Evolutionary conservation across 2,888 invertebrate species (phyloP).

Genomic region (Mythimna lalbum): DNA sequence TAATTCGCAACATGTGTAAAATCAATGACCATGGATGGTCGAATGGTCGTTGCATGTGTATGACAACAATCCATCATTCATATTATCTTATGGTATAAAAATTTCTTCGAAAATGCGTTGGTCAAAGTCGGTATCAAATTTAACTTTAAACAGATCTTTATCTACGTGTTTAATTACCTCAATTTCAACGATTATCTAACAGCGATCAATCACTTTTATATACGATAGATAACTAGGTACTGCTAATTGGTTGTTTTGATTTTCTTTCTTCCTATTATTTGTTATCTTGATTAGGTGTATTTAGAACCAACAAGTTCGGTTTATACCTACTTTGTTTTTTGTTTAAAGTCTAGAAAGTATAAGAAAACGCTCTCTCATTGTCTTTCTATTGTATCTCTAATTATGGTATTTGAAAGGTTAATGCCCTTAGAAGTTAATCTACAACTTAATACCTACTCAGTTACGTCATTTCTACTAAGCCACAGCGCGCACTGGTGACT

Average conservation of each 20-base stretch:
- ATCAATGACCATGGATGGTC: background rate
- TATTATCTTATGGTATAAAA: background rate
- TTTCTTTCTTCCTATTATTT: constrained; percentile 7
- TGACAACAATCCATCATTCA: background rate
- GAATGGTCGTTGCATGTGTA: background rate
- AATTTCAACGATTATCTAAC: constrained; percentile 11
- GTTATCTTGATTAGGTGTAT: constrained; percentile 7
- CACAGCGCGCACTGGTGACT: too few species aligned
- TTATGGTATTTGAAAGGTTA: too few species aligned
- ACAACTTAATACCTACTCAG: background rate
- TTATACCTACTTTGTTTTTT: background rate
- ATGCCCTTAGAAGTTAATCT: background rate
- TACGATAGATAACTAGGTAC: background rate
- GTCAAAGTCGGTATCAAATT: background rate
- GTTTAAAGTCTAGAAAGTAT: too few species aligned
- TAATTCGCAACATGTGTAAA: constrained; percentile 1
- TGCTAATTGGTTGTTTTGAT: constrained; percentile 9
- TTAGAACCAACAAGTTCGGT: background rate
- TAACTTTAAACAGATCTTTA: background rate
- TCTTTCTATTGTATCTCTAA: too few species aligned
- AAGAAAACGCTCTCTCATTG: too few species aligned
- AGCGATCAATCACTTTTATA: background rate
- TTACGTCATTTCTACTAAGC: background rate
- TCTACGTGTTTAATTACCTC: constrained; percentile 15
- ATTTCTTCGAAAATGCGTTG: background rate